phyloP scores from a whole-genome alignment of 2,888 invertebrate species.

The Rhyacophila evoluta region DNA sequence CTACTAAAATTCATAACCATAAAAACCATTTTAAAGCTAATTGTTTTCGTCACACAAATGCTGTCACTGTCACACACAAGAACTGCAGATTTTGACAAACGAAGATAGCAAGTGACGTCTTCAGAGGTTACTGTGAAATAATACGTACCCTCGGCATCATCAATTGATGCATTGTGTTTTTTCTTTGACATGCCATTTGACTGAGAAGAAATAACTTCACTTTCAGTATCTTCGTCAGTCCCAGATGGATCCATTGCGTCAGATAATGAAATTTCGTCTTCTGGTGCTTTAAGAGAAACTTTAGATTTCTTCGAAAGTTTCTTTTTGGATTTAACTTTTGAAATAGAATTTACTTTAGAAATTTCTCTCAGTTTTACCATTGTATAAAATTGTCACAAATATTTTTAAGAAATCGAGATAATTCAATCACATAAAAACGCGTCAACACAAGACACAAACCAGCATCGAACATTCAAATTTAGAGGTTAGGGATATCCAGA shows the following conservation, averaged over 20 bases:
- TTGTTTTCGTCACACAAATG: too few species aligned
- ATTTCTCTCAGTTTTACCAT: slow-evolving; percentile 36
- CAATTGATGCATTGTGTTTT: not conserved
- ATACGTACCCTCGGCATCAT: not conserved
- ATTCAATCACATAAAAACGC: not conserved
- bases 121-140: not conserved
- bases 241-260: not conserved
- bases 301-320: slow-evolving; percentile 1
- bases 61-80: too few species aligned
- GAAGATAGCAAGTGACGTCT: too few species aligned
- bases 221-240: not conserved
- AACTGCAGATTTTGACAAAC: too few species aligned
- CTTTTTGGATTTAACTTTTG: slow-evolving; percentile 23
- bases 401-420: too few species aligned
- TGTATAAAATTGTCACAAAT: not conserved
- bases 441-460: not conserved
- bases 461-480: too few species aligned
- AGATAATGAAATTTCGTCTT: slow-evolving; percentile 32
- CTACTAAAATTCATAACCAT: too few species aligned
- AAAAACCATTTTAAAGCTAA: too few species aligned
- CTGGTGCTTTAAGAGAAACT: not conserved
- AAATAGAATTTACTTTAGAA: not conserved
- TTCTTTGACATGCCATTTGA: slow-evolving; percentile 6
- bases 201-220: not conserved
- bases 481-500: not conserved